Evolutionary conservation across 1,140 invertebrate species (phyloP).

Genomic region (Zaprionus taronus): DNA sequence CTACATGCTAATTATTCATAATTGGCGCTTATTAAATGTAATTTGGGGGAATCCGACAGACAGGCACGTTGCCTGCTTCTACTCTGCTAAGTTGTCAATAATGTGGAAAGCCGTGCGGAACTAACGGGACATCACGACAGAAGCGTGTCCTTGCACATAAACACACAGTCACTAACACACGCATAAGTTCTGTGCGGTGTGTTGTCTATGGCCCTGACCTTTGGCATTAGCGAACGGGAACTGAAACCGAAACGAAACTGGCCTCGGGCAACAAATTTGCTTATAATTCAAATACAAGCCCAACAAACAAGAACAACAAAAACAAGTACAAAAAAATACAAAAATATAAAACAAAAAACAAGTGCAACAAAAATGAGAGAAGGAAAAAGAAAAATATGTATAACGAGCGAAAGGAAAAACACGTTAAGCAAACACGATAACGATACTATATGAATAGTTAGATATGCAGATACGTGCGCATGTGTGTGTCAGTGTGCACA

Average conservation of each 20-base stretch:
- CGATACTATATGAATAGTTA: constrained; percentile 74
- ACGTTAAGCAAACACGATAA: constrained; percentile 82
- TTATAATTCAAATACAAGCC: constrained; percentile 73
- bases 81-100: constrained; percentile 64
- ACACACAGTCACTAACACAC: constrained; percentile 14
- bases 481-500: constrained; percentile 18
- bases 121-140: constrained; percentile 32
- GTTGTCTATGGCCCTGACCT: constrained; percentile 64
- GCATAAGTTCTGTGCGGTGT: constrained; percentile 1
- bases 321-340: constrained; percentile 25
- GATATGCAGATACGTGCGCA: constrained; percentile 20
- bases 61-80: constrained; percentile 11
- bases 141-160: constrained; percentile 56
- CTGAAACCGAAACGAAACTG: constrained; percentile 36
- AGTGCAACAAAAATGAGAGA: constrained; percentile 32
- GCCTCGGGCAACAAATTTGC: constrained; percentile 74
- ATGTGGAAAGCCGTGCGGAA: constrained; percentile 9
- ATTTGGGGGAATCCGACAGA: constrained; percentile 42
- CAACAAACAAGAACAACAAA: constrained; percentile 40
- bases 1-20: constrained; percentile 49
- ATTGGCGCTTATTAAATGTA: constrained; percentile 74
- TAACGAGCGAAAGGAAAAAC: constrained; percentile 68
- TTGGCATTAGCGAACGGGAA: constrained; percentile 65
- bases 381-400: constrained; percentile 39
- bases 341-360: constrained; percentile 22